Conservation (phyloP, 2,113 vertebrate species). For the Oreotrochilus melanogaster region DNA sequence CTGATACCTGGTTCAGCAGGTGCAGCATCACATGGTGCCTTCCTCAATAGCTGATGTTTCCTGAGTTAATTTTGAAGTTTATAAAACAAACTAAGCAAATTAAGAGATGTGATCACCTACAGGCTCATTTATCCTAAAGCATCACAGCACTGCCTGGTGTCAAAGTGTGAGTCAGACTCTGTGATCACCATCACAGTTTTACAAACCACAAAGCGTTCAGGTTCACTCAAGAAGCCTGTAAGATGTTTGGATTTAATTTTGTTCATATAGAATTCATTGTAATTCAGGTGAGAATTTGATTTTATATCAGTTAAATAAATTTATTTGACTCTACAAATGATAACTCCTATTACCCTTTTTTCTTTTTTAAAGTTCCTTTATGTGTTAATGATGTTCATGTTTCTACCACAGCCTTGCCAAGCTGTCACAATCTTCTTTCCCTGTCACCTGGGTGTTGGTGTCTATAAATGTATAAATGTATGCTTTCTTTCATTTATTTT, state of each 20-base stretch:
- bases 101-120: not conserved
- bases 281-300: not conserved
- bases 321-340: not conserved
- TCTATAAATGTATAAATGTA: not conserved
- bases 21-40: not conserved
- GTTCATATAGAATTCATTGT: not conserved
- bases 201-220: not conserved
- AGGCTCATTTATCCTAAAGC: not conserved
- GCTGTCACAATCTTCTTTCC: not conserved
- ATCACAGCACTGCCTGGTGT: not conserved
- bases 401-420: not conserved
- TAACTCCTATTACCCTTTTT: not conserved
- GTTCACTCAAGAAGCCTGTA: not conserved
- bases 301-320: not conserved
- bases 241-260: not conserved
- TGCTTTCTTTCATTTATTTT: not conserved
- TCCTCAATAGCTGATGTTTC: not conserved
- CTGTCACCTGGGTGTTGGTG: not conserved
- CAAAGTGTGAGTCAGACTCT: not conserved
- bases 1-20: constrained; percentile 26
- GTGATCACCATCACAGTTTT: not conserved
- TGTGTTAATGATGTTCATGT: not conserved
- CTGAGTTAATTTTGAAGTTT: not conserved
- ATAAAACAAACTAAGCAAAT: not conserved
- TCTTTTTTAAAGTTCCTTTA: not conserved